Evolutionary conservation across 92 coral and sea anemone genomes (phyloP), one percentile per base, ranked within the genome.

Genomic region (Epizoanthus scotinus): DNA sequence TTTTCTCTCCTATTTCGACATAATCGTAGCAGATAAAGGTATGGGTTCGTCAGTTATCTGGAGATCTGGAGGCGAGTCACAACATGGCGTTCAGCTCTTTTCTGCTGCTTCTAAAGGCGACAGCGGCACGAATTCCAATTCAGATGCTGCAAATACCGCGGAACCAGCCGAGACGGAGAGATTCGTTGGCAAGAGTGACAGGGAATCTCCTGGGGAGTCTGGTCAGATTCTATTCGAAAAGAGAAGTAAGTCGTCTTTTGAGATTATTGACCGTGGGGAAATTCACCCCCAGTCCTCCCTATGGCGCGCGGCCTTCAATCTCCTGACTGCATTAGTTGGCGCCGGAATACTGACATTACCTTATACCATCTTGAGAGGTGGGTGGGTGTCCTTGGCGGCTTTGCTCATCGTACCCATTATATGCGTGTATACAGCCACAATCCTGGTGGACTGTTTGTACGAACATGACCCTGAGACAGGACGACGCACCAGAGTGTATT

Each of bases 371-470:
- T 28, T 57, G 55, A 64, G 67, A 18, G 80, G 80, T 31, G 80
- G 80, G 2, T 74, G 80, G 80, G 66, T 74, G 14, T 58, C 80
- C 17, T 1, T 74, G 22, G 53, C 40, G 8, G 80, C 80, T 6
- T 57, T 74, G 29, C 1, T 74, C 20, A 53, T 29, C 36, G 64
- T 74, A 21, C 80, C 80, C 17, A 10, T 57, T 13, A 34, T 74
- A 42, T 31, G 80, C 14, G 8, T 9, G 17, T 73, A 73, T 66
- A 73, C 79, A 6, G 79, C 53, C 15, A 57, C 25, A 34, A 56
- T 73, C 67, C 21, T 73, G 64, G 53, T 73, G 28, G 79, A 73
- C 60, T 73, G 79, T 24, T 8, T 73, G 18, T 73, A 73, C 58
- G 79, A 56, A 38, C 12, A 28, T 19, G 67, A 73, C 61, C 79